These are phyloP conservation scores for Sclerurus mexicanus DNA, from an alignment of 2,113 vertebrate species.

Conservation along the genomic window DNA sequence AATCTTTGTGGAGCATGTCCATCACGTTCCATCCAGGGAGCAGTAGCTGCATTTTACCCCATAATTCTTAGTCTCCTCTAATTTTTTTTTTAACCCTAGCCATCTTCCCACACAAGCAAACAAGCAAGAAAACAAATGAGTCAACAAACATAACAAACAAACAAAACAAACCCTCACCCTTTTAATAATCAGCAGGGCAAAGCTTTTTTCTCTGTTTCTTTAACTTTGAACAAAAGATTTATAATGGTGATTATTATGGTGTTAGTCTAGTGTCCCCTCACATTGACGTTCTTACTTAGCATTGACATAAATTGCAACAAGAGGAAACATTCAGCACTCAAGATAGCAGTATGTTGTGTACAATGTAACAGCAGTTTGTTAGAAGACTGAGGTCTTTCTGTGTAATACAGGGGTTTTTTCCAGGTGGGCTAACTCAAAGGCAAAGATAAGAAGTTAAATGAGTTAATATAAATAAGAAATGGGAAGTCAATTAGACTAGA, in stretches of 20 bases:
- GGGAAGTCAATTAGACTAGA: background rate
- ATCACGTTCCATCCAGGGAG: too few species aligned
- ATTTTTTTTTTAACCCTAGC: background rate
- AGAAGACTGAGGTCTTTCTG: background rate
- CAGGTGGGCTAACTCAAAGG: background rate
- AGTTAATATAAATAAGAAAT: background rate
- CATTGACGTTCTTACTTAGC: background rate
- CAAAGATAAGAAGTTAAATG: background rate
- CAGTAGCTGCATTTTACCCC: too few species aligned
- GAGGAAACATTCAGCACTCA: background rate
- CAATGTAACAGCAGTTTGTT: background rate
- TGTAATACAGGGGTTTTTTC: background rate
- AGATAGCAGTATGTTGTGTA: background rate
- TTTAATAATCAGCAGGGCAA: background rate
- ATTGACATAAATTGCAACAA: background rate
- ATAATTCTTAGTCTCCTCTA: too few species aligned
- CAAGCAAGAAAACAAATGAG: background rate
- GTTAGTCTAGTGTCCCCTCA: background rate
- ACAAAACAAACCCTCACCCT: rapidly evolving
- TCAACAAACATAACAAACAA: background rate
- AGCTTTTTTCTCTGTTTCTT: background rate
- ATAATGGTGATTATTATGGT: background rate
- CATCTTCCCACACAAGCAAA: background rate
- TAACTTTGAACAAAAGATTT: background rate
- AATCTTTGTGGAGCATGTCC: too few species aligned